These are phyloP conservation scores for Hirtodrosophila cameraria DNA, from an alignment of 2,888 invertebrate species.

Conservation along the genomic window DNA sequence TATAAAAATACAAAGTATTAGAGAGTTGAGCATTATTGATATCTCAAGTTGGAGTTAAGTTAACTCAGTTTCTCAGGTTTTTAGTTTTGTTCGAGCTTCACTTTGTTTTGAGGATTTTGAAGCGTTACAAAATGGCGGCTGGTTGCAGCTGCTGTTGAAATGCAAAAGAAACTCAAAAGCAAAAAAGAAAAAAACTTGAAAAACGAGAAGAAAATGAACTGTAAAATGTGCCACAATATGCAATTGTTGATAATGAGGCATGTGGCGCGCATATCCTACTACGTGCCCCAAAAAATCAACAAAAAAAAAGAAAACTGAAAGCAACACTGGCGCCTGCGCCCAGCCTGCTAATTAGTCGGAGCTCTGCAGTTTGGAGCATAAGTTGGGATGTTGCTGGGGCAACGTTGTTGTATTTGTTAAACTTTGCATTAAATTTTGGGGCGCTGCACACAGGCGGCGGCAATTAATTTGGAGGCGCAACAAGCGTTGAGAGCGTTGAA, in stretches of 20 bases:
- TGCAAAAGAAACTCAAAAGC: not conserved
- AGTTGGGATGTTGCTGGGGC: conserved; percentile 13
- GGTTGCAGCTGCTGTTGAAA: conserved; percentile 35
- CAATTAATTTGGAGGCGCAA: conserved; percentile 78
- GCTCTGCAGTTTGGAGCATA: conserved; percentile 4
- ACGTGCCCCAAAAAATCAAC: conserved; percentile 19
- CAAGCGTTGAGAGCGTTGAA: conserved; percentile 75
- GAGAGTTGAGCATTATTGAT: no score
- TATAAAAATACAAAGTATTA: no score
- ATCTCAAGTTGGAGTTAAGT: not conserved
- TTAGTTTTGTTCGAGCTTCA: no score
- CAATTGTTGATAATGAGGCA: conserved; percentile 78
- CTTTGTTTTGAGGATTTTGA: not conserved
- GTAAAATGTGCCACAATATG: conserved; percentile 77
- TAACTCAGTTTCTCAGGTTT: not conserved
- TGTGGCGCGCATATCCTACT: conserved; percentile 72
- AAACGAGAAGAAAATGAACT: conserved; percentile 63
- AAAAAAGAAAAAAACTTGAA: conserved; percentile 6
- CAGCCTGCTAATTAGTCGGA: conserved; percentile 66
- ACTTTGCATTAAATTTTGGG: conserved; percentile 75
- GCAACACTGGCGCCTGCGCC: conserved; percentile 70
- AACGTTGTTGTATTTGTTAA: conserved; percentile 67
- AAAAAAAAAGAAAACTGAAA: conserved; percentile 15
- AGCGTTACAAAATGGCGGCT: conserved; percentile 42
- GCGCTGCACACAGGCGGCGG: conserved; percentile 74